Base-by-base conservation (phyloP, 2,888 invertebrate genomes). In the Watsonalla cultraria region DNA sequence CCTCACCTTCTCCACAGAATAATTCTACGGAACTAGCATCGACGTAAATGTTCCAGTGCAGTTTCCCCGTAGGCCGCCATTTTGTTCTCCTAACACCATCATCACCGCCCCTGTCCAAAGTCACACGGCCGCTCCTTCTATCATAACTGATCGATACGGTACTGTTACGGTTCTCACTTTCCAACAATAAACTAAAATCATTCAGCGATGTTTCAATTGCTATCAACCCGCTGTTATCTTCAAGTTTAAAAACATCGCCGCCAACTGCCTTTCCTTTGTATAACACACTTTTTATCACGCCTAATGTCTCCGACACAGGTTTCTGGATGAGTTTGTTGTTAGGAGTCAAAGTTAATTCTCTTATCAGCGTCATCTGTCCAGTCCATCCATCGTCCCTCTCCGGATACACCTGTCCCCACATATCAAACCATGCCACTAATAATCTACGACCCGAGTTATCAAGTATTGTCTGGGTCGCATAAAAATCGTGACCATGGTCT, bases 401-500 rank as follows among this genome's bases (percentile, higher is more conserved):
- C 0, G 87, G 84, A 60, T 89, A 90, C 5, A 56, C 47, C 33
- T 75, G 59, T 5, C 86, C 84, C 91, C 91, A 91, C 86, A 85
- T 90, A 58, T 86, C 84, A 45, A 78, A 59, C 91, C 91, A 91
- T n/a, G 84, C 87, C 5, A 90, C 63, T 5, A 85, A 53, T 46
- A 90, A 60, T 56, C 89, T 78, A 0, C 80, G 68, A 0, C 74
- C 70, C 4, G 54, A 5, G 7, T 67, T 53, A 55, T 82, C 82
- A 34, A 75, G 48, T 24, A 82, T 70, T 2, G 84, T 79, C 65
- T 91, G 90, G 1, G 90, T 82, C 5, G 91, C 91, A 57, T 91
- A 91, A 55, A 83, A 83, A 59, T 91, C 91, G 59, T 87, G 86
- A 0, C 91, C 85, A 45, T 73, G 65, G 57, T 89, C 89, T 8